Conservation (phyloP, 2,113 vertebrate species). For the Nerophis lumbriciformis region DNA sequence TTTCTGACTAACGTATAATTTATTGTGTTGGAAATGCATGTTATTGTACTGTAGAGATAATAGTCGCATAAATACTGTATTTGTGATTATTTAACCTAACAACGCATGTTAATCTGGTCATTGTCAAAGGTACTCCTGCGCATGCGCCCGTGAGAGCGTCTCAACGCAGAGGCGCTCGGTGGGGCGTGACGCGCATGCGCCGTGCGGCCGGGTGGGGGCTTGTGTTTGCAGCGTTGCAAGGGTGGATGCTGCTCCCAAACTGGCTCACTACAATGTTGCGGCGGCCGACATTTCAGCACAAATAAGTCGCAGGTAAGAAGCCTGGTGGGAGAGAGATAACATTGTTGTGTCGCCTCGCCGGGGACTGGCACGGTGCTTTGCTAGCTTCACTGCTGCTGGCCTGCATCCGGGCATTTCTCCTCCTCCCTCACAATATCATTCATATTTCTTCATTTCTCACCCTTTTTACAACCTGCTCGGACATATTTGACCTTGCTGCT, state of each 20-base stretch:
- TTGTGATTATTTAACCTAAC: no score
- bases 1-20: no score
- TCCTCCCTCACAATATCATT: background rate
- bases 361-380: conserved; percentile 36
- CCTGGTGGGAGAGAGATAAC: background rate
- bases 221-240: conserved; percentile 75
- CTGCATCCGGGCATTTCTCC: conserved; percentile 28
- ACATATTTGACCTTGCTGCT: no score
- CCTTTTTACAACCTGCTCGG: no score
- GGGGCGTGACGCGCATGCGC: conserved; percentile 64
- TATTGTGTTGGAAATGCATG: no score
- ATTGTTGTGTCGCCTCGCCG: conserved; percentile 25
- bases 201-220: conserved; percentile 43
- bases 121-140: background rate
- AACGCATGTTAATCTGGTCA: no score
- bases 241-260: conserved; percentile 56
- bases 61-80: no score
- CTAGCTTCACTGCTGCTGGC: conserved; percentile 48
- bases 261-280: conserved; percentile 61
- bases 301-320: conserved; percentile 52
- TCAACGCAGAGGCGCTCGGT: conserved; percentile 1
- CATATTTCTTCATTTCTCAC: no score
- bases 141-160: background rate
- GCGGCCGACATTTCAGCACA: conserved; percentile 54
- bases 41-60: no score